Conservation (phyloP, 2,113 vertebrate species). For the Nothobranchius furzeri region DNA sequence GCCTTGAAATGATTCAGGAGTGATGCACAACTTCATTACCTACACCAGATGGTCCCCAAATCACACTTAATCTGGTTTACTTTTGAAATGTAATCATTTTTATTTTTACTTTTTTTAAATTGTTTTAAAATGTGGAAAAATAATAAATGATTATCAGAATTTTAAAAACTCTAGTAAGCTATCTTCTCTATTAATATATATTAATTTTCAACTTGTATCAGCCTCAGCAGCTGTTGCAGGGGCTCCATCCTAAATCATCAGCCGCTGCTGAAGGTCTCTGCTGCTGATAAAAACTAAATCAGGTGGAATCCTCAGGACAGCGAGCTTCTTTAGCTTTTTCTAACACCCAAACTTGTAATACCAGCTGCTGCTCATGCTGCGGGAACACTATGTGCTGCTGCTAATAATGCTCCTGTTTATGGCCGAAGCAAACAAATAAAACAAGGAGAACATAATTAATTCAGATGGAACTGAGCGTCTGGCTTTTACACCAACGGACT, state of each 20-base stretch:
- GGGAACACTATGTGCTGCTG: slow-evolving; percentile 14
- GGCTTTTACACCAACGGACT: slow-evolving; percentile 4
- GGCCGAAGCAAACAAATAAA: not conserved
- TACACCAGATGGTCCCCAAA: too few species aligned
- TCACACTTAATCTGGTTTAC: too few species aligned
- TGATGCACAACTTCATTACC: too few species aligned
- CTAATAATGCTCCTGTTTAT: slow-evolving; percentile 31
- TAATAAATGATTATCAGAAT: too few species aligned
- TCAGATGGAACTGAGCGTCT: not conserved
- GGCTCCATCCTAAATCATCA: slow-evolving; percentile 7
- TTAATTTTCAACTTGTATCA: not conserved
- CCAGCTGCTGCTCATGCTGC: slow-evolving; percentile 15
- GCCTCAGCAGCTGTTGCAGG: slow-evolving; percentile 25
- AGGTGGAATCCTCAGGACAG: not conserved
- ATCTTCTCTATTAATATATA: too few species aligned
- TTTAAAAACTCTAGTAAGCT: too few species aligned
- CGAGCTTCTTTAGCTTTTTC: not conserved
- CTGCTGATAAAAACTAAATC: not conserved
- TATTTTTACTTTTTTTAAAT: too few species aligned
- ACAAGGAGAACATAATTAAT: not conserved
- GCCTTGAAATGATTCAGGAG: too few species aligned
- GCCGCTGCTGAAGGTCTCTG: not conserved
- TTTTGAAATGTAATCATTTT: too few species aligned
- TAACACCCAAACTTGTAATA: slow-evolving; percentile 14
- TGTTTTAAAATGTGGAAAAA: too few species aligned